Conservation (phyloP, 2,797 vertebrate genomes). For the Xiphorhynchus erythropygius region DNA sequence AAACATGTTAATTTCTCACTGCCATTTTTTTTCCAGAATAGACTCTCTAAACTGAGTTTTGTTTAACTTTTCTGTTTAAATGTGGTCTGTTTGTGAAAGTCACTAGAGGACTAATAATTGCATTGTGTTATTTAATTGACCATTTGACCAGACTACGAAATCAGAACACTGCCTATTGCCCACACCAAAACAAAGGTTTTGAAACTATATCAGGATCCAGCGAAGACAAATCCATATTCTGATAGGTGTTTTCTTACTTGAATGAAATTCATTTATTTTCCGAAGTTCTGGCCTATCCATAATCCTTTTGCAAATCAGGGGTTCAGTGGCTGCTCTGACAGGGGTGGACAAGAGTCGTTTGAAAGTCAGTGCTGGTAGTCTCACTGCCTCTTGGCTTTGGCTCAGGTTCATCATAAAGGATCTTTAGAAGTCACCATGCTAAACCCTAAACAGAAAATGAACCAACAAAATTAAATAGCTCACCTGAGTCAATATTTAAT, state of each 20-base stretch:
- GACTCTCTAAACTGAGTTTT: background rate
- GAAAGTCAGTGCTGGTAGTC: background rate
- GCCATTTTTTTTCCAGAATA: background rate
- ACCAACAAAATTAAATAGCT: background rate
- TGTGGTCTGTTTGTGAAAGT: slow-evolving; percentile 24
- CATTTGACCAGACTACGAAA: background rate
- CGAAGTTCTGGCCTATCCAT: background rate
- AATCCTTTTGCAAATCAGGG: background rate
- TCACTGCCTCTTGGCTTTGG: background rate
- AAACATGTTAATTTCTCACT: background rate
- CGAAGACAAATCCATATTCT: background rate
- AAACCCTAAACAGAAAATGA: background rate
- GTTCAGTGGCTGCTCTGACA: background rate
- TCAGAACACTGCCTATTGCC: background rate
- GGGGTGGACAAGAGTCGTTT: background rate
- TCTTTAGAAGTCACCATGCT: background rate
- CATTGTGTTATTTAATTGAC: background rate
- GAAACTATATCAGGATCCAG: slow-evolving; percentile 22
- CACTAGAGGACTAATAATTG: background rate
- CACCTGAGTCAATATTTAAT: background rate
- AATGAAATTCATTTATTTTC: background rate
- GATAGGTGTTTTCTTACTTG: background rate
- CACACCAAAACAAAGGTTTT: slow-evolving; percentile 53
- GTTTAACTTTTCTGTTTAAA: slow-evolving; percentile 21
- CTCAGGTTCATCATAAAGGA: background rate